Percentiles rank a stretch among this genome's conserved stretches.
phyloP scores from a whole-genome alignment of 2,888 invertebrate species.

The Leptinotarsa peninsularis region DNA sequence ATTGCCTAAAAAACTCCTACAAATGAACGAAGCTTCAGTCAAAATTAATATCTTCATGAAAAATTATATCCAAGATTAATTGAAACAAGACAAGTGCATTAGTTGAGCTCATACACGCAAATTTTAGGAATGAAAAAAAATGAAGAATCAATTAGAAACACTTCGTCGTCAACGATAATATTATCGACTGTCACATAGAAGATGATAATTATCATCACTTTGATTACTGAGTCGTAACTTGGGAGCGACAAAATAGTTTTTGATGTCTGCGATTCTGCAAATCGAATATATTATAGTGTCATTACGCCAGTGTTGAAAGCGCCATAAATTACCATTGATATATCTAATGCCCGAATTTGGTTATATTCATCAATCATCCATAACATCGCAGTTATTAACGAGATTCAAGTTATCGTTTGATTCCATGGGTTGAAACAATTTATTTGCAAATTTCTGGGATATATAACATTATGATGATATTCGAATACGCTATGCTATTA shows the following conservation, averaged over 20 bases:
- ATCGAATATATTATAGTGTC: constrained; percentile 2
- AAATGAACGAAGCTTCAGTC: too few species aligned
- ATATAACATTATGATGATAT: not conserved
- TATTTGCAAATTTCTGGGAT: too few species aligned
- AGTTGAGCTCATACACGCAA: too few species aligned
- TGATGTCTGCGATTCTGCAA: not conserved
- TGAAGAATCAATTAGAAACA: too few species aligned
- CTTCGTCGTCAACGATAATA: not conserved
- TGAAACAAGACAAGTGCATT: too few species aligned
- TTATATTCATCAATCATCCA: constrained; percentile 2
- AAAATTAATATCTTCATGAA: too few species aligned
- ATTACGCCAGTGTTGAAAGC: constrained; percentile 5
- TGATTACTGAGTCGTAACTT: not conserved
- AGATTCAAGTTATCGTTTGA: not conserved
- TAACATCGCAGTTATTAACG: not conserved
- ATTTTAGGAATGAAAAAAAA: too few species aligned
- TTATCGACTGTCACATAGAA: not conserved
- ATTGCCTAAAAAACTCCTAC: too few species aligned
- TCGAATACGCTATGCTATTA: not conserved
- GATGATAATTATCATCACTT: constrained; percentile 1
- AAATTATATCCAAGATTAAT: too few species aligned
- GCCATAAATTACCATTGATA: not conserved
- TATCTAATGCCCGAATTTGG: not conserved
- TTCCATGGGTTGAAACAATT: not conserved
- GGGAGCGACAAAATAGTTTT: constrained; percentile 3